Percentiles rank a stretch among this genome's conserved stretches.
These are phyloP conservation scores for Gallinago media DNA, from an alignment of 2,113 vertebrate genomes.

Conservation along the genomic window DNA sequence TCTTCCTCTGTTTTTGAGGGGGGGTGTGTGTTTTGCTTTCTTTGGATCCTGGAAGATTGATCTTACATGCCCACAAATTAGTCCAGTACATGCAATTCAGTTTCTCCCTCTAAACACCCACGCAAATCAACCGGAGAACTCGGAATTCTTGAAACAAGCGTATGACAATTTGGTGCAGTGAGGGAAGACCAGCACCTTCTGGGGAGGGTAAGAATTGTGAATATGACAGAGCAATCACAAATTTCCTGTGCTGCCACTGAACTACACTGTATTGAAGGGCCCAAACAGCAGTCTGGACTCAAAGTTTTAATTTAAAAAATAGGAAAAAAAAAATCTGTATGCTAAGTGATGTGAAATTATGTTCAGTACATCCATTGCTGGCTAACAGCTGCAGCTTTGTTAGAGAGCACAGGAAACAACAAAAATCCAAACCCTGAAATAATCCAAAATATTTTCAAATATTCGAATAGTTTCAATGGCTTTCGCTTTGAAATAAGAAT, in stretches of 20 bases:
- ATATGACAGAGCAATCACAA: background rate
- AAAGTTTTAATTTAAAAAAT: background rate
- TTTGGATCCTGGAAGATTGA: background rate
- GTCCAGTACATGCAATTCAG: background rate
- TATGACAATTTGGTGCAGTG: rapidly evolving
- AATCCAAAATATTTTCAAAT: background rate
- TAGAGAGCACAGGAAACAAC: background rate
- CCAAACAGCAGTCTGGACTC: background rate
- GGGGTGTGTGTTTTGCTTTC: background rate
- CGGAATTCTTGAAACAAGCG: background rate
- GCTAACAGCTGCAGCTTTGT: background rate
- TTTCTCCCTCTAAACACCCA: background rate
- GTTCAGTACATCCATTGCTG: background rate
- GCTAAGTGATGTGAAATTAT: background rate
- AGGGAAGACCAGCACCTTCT: background rate
- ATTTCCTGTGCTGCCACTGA: background rate
- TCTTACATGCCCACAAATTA: background rate
- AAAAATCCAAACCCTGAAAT: background rate
- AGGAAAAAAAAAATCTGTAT: background rate
- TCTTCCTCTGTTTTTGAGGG: background rate
- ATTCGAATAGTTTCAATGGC: background rate
- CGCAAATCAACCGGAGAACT: background rate
- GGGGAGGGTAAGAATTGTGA: background rate
- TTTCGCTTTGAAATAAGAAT: background rate
- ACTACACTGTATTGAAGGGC: background rate